Conservation (phyloP, 2,888 invertebrate species). For the Argynnis bischoffii region DNA sequence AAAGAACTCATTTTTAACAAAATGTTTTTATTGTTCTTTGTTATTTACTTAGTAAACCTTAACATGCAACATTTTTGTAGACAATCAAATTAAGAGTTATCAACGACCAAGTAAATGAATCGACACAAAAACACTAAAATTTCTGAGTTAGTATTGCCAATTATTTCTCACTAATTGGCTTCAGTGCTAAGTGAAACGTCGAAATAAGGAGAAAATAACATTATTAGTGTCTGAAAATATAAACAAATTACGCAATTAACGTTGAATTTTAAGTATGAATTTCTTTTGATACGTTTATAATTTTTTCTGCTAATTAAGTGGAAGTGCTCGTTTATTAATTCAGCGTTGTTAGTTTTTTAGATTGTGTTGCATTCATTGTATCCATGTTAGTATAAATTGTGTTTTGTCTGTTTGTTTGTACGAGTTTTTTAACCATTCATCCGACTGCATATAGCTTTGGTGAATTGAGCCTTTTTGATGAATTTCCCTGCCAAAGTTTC, state of each 20-base stretch:
- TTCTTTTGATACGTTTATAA: not conserved
- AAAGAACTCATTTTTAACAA: no score
- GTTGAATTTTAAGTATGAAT: no score
- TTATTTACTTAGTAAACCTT: no score
- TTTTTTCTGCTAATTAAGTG: slow-evolving; percentile 14
- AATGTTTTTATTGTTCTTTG: no score
- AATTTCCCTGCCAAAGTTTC: no score
- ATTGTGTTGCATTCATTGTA: not conserved
- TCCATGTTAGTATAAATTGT: no score
- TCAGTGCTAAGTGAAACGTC: slow-evolving; percentile 9
- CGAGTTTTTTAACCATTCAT: no score
- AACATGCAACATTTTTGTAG: no score
- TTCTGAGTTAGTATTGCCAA: slow-evolving; percentile 19
- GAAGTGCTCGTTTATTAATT: slow-evolving; percentile 5
- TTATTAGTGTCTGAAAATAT: not conserved
- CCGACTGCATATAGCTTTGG: no score
- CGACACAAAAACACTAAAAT: slow-evolving; percentile 8
- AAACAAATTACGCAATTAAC: no score
- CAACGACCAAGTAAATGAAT: slow-evolving; percentile 2
- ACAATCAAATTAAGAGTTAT: not conserved
- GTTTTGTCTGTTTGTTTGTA: no score
- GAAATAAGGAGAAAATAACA: slow-evolving; percentile 6
- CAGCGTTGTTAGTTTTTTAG: slow-evolving; percentile 6
- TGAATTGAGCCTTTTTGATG: no score
- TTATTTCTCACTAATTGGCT: slow-evolving; percentile 28